Base-by-base conservation (phyloP, 2,113 vertebrate genomes). In the Paramormyrops kingsleyae region DNA sequence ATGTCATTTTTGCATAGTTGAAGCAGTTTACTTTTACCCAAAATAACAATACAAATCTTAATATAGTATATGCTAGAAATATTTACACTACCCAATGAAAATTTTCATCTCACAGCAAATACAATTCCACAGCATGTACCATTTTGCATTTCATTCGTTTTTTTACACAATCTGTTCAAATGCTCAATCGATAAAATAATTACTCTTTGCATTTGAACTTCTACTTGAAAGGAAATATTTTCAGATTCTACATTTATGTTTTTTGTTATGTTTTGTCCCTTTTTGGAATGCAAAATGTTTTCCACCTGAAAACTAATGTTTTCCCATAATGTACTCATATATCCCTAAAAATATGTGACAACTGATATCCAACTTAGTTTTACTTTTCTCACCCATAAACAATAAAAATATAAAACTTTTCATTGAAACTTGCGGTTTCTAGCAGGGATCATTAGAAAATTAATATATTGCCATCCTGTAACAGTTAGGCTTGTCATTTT, bases 1-100 rank as follows among this genome's bases (percentile, higher is more conserved):
- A 90, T 90, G 88, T 89, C 89, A 39, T 91, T 94, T 85, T 96
- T 96, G 95, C 95, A 96, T 96, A 96, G 95, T 94, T 94, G 91
- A 94, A 95, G 94, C 94, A 93, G 88, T 93, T 93, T 91, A 70
- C 87, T 47, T 89, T 87, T 83, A 90, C 93, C 47, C 90, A 93
- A 92, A 93, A 91, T 91, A 93, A 90, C 89, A 94, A 93, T 91
- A 90, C 91, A 93, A 88, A 93, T 91, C 93, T 90, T 91, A 92
- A 92, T 91, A 93, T 92, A 93, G 90, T 91, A 93, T 90, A 93
- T 91, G 93, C 90, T 74, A 62, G 92, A 93, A 95, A 93, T 93
- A 95, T 94, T 77, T 94, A 95, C 94, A 94, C 83, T 92, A 86
- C 92, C 90, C 89, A 93, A 92, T 92, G 84, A 90, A 91, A 88